Base-by-base conservation (phyloP, 2,888 invertebrate species). In the Andrena fulva region DNA sequence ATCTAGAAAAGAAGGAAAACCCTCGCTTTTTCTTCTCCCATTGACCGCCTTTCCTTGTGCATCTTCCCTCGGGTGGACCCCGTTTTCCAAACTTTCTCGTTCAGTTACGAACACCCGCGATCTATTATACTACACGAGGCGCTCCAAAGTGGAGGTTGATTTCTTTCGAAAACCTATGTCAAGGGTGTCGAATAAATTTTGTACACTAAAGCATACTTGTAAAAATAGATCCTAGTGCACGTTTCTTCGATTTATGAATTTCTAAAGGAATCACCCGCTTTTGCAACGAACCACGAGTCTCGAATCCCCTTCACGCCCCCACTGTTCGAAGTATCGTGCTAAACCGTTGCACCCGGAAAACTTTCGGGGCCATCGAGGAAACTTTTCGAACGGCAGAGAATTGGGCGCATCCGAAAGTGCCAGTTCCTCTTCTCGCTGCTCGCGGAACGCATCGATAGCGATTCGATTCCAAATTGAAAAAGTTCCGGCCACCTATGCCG, bases 331-430 rank as follows among this genome's bases (percentile, higher is more conserved):
- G 35, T 54, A 33, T 35, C 68, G 54, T 20, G 0, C 2, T 2
- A 20, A 64, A 31, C 66, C 35, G 56, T 75, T 52, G 35, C 52
- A 60, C 50, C 8, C 52, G 62, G 20, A 20, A 3, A 71, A 56
- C n/a, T 66, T 33, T n/a, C 24, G 24, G n/a, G 64, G 12, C 27
- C 48, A 10, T 50, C 24, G 16, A 10, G 12, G 20, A 64, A 76
- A 64, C 69, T 70, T 70, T 62, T 48, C 54, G 8, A 70, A 48
- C 69, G 69, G 63, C 56, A 70, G 42, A 2, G 48, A 24, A 76
- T 63, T 16, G 27, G 20, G 29, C 12, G 62, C 64, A 31, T 4
- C n/a, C 27, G 42, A 70, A 62, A 54, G n/a, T 50, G 60, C 24
- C 60, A 42, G 54, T 24, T 54, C 20, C 52, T 27, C 42, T 16